Evolutionary conservation across 2,113 vertebrate species (phyloP), one percentile per base, ranked within the genome.

Genomic region (Scortum barcoo): DNA sequence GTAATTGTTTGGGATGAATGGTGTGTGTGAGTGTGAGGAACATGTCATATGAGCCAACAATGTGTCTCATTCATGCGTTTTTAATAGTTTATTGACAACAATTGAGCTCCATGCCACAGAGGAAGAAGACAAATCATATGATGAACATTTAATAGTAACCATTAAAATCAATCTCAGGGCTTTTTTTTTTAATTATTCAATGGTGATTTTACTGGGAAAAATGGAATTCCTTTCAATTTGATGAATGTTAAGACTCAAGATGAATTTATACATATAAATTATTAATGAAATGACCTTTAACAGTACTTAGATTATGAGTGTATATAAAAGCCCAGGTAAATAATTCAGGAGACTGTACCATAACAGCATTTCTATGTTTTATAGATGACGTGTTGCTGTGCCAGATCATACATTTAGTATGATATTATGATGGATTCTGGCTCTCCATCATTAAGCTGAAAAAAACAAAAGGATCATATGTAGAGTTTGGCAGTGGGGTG

Each of bases 401-500:
- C 3, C 26, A 36, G 3, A 6, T 36, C 33, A 36, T 36, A 36
- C 17, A 67, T 42, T 24, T 51, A 19, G 2, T 51, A 19, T 22
- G 17, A 60, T 46, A 12, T 38, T 38, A 38, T 36, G 51, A 13
- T 58, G 70, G 36, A 26, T 26, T 12, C 53, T 11, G 38, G 10
- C 74, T 44, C 61, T 28, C 20, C 46, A 38, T 17, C 48, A 3
- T 16, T 33, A 50, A n/a, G 19, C 44, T n/a, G n/a, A n/a, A n/a
- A 7, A 33, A 73, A 16, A 50, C 19, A 17, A 50, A 28, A 53
- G 66, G 9, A 8, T 24, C 5, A 20, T 20, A 20, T 70, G 7
- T 24, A 4, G 10, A 57, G 17, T 53, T 53, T 75, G 79, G 79
- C 62, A 33, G 33, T 30, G 42, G 16, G n/a, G 9, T 50, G 62